These are phyloP conservation scores for Xenops minutus DNA, from an alignment of 2,797 vertebrate species.

Conservation along the genomic window DNA sequence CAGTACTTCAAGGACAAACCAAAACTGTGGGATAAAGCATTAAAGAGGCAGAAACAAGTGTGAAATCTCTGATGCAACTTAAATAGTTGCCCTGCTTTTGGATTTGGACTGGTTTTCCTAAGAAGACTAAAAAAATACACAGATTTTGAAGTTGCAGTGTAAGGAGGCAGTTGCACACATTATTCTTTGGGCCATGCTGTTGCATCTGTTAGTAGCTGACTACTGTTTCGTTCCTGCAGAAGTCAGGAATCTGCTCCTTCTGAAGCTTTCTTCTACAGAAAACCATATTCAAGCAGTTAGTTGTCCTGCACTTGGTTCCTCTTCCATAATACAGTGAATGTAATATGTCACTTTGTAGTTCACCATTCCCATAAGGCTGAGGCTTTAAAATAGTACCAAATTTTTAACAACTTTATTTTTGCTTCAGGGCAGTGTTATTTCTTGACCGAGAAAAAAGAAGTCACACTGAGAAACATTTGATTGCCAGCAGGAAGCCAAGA, in stretches of 20 bases:
- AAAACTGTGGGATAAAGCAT: neutral
- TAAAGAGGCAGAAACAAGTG: neutral
- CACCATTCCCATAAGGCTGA: neutral
- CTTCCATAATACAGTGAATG: neutral
- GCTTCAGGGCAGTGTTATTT: slow-evolving; percentile 84
- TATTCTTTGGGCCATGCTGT: neutral
- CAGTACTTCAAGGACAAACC: neutral
- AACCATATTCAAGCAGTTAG: neutral
- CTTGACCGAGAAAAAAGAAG: slow-evolving; percentile 87
- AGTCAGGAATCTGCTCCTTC: neutral
- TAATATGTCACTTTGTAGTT: neutral
- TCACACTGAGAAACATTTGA: slow-evolving; percentile 75
- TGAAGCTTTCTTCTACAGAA: neutral
- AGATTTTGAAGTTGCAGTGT: neutral
- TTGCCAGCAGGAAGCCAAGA: slow-evolving; percentile 77
- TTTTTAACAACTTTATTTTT: neutral
- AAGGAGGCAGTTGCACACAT: neutral
- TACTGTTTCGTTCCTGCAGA: neutral
- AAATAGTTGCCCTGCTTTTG: neutral
- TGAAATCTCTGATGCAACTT: neutral
- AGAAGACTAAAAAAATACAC: neutral
- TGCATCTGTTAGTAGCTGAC: neutral
- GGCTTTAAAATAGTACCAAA: neutral
- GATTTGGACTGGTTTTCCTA: neutral
- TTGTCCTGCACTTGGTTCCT: neutral